Base-by-base conservation (phyloP, 2,888 invertebrate genomes). In the Schizotus pectinicornis region DNA sequence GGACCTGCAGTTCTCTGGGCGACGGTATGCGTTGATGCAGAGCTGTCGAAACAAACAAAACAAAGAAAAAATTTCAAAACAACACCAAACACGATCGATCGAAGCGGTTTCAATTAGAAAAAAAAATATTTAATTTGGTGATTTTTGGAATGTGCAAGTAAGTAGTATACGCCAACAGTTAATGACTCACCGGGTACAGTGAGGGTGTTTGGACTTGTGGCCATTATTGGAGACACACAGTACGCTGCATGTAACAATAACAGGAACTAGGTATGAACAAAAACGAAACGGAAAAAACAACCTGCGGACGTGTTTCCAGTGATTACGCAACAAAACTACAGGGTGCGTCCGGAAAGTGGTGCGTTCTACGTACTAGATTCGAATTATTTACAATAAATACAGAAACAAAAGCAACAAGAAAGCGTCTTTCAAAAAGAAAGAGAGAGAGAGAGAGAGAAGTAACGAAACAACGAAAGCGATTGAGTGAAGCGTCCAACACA, bases 1-100 rank as follows among this genome's bases (percentile, higher is more conserved):
- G 93, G 62, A 87, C 90, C 56, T 90, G 89, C 61, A 94, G 81
- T 78, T 94, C 94, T 69, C 93, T 88, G 31, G 93, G 92, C 12
- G 93, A 93, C 39, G 91, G 91, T 67, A 90, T 89, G 70, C 90
- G 85, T 67, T 87, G 87, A 61, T 88, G 87, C 69, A 88, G 83
- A 62, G 86, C 88, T 88, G 73, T 9, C 68, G 71, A 45, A 22
- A 3, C 37, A 6, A 51, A 32, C 7, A 22, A 57, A 12, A 7
- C 12, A 30, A 51, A 51, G 12, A 46, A 41, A 41, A 7, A 13
- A 7, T 8, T 22, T 42, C 13, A n/a, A 8, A n/a, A 32, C 8
- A 46, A 46, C 8, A 30, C 6, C 31, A 11, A 14, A 3, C 22
- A 14, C 5, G 3, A 8, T 30, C 31, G 43, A 32, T 32, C n/a